phyloP scores from a whole-genome alignment of 2,797 vertebrate genomes.

The Gouania willdenowi region DNA sequence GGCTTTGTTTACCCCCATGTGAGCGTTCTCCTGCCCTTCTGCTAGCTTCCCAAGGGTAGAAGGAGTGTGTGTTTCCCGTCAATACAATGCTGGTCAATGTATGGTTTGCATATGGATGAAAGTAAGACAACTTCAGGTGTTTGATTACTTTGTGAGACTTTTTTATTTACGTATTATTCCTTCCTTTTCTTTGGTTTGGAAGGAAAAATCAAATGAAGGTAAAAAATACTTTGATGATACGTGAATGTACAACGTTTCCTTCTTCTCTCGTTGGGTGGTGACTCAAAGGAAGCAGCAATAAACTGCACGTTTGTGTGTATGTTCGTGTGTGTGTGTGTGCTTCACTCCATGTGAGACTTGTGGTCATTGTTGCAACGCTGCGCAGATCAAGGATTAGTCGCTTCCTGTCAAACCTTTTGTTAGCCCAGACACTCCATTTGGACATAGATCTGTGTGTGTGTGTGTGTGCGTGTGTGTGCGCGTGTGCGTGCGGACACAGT shows the following conservation, averaged over 20 bases:
- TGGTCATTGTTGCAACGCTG: slow-evolving; percentile 70
- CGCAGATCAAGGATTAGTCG: slow-evolving; percentile 77
- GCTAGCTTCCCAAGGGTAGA: slow-evolving; percentile 28
- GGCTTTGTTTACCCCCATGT: slow-evolving; percentile 55
- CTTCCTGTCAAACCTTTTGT: slow-evolving; percentile 80
- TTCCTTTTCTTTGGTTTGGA: too few species aligned
- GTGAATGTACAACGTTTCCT: neutral
- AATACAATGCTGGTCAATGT: slow-evolving; percentile 10
- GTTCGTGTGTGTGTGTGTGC: slow-evolving; percentile 18
- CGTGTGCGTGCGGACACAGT: slow-evolving; percentile 12
- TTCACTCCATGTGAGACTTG: slow-evolving; percentile 42
- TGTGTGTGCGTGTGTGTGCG: slow-evolving; percentile 12
- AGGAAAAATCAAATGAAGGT: neutral
- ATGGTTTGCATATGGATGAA: neutral
- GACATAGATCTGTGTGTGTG: slow-evolving; percentile 59
- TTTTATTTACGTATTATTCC: too few species aligned
- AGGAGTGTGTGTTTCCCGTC: slow-evolving; percentile 30
- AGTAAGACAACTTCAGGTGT: neutral
- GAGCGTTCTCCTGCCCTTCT: slow-evolving; percentile 41
- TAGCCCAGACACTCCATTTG: slow-evolving; percentile 70
- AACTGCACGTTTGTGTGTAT: slow-evolving; percentile 27
- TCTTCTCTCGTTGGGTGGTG: slow-evolving; percentile 50
- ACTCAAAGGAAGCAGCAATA: slow-evolving; percentile 53
- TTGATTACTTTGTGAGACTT: neutral
- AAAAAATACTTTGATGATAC: slow-evolving; percentile 10